Conservation (phyloP, 2,888 invertebrate genomes). For the Synanthedon formicaeformis region DNA sequence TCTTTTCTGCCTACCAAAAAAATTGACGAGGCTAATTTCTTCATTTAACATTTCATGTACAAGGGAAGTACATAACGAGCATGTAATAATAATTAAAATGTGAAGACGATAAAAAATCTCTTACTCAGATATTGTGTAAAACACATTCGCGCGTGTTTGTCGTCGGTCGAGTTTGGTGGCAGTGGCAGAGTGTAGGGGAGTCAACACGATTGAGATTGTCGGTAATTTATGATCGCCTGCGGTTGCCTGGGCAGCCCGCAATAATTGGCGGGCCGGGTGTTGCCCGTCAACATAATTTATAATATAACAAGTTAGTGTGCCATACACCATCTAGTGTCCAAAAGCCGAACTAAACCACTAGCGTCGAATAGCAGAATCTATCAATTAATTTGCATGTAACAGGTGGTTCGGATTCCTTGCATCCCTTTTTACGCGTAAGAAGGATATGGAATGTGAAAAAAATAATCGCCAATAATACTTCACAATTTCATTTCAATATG, state of each 20-base stretch:
- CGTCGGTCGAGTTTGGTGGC: too few relatives aligned
- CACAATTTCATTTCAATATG: background rate
- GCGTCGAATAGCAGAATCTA: background rate
- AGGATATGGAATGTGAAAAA: background rate
- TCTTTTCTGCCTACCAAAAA: too few relatives aligned
- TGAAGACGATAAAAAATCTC: too few relatives aligned
- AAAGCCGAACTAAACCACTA: background rate
- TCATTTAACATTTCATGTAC: constrained; percentile 10
- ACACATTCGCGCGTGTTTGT: too few relatives aligned
- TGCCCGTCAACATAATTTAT: background rate
- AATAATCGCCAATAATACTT: too few relatives aligned
- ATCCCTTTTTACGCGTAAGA: background rate
- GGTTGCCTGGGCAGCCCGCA: too few relatives aligned
- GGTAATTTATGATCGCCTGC: background rate
- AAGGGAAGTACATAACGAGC: constrained; percentile 12
- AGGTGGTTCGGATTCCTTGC: background rate
- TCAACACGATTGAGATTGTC: background rate
- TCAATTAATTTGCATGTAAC: background rate
- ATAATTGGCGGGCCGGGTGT: background rate
- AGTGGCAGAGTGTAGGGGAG: background rate
- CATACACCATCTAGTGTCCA: too few relatives aligned
- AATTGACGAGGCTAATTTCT: constrained; percentile 3
- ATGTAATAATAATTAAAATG: too few relatives aligned
- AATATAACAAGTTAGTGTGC: too few relatives aligned
- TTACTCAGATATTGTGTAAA: too few relatives aligned